A percentile compares a stretch with the other conserved stretches of the same genome.
Evolutionary conservation across 1,140 invertebrate genomes (phyloP).

Genomic region (Atopsyche davidsoni): DNA sequence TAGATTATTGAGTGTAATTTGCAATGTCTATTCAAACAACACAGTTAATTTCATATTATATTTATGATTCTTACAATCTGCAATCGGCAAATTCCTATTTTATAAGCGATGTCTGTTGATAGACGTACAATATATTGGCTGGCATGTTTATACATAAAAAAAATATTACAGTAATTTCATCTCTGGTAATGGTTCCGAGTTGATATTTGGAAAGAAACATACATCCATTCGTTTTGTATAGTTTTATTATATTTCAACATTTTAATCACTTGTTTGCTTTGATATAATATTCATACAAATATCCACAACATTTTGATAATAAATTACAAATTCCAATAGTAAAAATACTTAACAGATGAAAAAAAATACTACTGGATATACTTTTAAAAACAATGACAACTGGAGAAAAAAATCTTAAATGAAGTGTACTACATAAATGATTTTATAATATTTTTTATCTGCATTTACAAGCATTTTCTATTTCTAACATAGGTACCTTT

Average conservation of each 20-base stretch:
- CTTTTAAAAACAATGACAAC: not conserved
- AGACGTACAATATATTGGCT: too few relatives aligned
- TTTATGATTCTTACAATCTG: too few relatives aligned
- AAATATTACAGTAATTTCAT: not conserved
- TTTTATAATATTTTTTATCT: not conserved
- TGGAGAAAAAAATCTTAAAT: not conserved
- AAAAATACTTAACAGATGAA: too few relatives aligned
- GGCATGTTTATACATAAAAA: too few relatives aligned
- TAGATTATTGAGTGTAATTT: too few relatives aligned
- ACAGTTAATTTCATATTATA: too few relatives aligned
- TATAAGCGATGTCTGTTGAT: too few relatives aligned
- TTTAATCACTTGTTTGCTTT: slow-evolving; percentile 24
- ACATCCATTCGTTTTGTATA: not conserved
- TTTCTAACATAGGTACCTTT: not conserved
- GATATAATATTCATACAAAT: slow-evolving; percentile 17
- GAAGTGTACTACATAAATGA: not conserved
- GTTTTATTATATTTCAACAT: slow-evolving; percentile 21
- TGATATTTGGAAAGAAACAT: not conserved
- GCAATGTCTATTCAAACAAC: too few relatives aligned
- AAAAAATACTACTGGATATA: too few relatives aligned
- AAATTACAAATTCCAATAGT: not conserved
- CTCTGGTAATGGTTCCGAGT: too few relatives aligned
- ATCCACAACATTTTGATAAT: slow-evolving; percentile 20
- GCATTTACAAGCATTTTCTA: not conserved
- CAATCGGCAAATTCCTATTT: too few relatives aligned